A percentile compares a stretch with the other conserved stretches of the same genome.
Evolutionary conservation across 37 sponge, comb jelly and placozoan species (phyloP).

Genomic region (Halisarca cf. caerulea): DNA sequence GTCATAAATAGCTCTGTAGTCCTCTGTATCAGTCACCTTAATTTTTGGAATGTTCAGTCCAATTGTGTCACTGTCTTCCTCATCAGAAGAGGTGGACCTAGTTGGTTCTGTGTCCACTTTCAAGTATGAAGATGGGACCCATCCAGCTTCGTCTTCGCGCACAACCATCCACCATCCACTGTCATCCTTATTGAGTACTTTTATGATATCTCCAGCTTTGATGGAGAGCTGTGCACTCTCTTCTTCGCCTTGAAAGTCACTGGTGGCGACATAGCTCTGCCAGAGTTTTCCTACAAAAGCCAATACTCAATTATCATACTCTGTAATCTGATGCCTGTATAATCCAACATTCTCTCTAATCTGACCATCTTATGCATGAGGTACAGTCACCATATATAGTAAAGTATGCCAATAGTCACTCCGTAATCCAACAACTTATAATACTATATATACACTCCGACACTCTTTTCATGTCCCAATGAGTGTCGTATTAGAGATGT

Average conservation of each 20-base stretch:
- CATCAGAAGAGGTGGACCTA: neutral
- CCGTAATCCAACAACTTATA: no score
- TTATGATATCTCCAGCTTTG: constrained; percentile 52
- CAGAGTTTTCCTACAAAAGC: constrained; percentile 58
- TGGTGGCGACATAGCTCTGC: constrained; percentile 65
- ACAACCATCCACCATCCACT: constrained; percentile 81
- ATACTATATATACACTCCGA: no score
- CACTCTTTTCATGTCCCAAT: no score
- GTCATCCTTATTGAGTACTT: constrained; percentile 61
- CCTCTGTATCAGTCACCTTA: constrained; percentile 33
- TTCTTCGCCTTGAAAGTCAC: constrained; percentile 55
- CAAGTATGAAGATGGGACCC: constrained; percentile 73
- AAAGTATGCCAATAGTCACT: no score
- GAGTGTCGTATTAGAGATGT: no score
- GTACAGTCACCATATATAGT: no score
- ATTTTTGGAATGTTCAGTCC: constrained; percentile 34
- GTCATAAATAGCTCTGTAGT: constrained; percentile 60
- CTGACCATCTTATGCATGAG: no score
- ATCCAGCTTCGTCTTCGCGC: constrained; percentile 33
- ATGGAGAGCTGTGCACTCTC: constrained; percentile 53
- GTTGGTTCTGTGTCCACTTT: constrained; percentile 7
- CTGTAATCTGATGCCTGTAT: no score
- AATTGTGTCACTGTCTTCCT: constrained; percentile 42
- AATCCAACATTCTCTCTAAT: no score
- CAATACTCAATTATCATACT: no score